A percentile compares a stretch with the other conserved stretches of the same genome.
These are phyloP conservation scores for Choreutis nemorana DNA, from an alignment of 2,888 invertebrate species.

Conservation along the genomic window DNA sequence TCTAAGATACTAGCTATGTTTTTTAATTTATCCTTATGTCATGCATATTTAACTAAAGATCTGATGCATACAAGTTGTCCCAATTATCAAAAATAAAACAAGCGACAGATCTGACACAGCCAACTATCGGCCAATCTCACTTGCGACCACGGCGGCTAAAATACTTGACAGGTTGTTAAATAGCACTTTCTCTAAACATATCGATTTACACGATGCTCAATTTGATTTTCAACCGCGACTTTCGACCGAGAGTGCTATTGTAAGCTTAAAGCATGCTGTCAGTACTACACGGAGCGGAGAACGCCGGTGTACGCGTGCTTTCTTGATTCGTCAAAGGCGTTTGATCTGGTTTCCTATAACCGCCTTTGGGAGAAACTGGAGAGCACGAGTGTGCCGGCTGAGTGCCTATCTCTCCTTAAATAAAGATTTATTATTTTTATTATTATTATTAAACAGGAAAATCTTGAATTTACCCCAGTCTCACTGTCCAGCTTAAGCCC, in stretches of 20 bases:
- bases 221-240: neutral
- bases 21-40: slow-evolving; percentile 4
- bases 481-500: too few relatives aligned
- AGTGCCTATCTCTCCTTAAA: too few relatives aligned
- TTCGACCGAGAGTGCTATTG: slow-evolving; percentile 1
- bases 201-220: neutral
- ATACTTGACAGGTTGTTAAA: slow-evolving; percentile 2
- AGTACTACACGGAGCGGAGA: slow-evolving; percentile 1
- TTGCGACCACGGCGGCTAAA: slow-evolving; percentile 1
- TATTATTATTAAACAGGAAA: too few relatives aligned
- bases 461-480: too few relatives aligned
- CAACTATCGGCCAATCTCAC: slow-evolving; percentile 3
- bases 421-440: too few relatives aligned
- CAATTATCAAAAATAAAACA: slow-evolving; percentile 6
- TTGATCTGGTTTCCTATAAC: slow-evolving; percentile 1
- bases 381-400: too few relatives aligned
- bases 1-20: slow-evolving; percentile 2
- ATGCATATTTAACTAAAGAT: slow-evolving; percentile 2
- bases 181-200: too few relatives aligned
- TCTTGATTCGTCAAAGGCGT: slow-evolving; percentile 1
- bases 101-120: slow-evolving; percentile 3
- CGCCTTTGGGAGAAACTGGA: slow-evolving; percentile 2
- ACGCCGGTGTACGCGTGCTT: too few relatives aligned
- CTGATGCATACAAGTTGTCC: slow-evolving; percentile 5
- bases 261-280: slow-evolving; percentile 1